A percentile compares a stretch with the other conserved stretches of the same genome.
Evolutionary conservation across 2,888 invertebrate species (phyloP).

Genomic region (Drosophila hamatofila): DNA sequence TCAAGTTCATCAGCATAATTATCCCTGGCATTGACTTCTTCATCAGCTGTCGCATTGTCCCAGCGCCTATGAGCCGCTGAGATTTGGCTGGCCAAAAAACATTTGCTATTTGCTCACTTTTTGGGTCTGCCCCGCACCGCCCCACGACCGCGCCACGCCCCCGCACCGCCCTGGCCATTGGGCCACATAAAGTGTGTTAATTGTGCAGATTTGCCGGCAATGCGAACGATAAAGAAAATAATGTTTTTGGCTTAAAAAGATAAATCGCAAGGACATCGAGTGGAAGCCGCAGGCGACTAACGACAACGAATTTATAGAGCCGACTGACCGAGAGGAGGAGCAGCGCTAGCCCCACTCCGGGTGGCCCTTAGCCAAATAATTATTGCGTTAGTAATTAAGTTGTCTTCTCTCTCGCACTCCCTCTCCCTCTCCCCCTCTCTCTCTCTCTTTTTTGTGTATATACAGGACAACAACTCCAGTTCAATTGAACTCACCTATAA

Average conservation of each 20-base stretch:
- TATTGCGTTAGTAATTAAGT: conserved; percentile 61
- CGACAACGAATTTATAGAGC: conserved; percentile 44
- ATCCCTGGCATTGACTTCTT: conserved; percentile 79
- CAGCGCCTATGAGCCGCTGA: conserved; percentile 38
- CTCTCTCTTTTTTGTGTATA: not conserved
- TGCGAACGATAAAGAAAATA: conserved; percentile 69
- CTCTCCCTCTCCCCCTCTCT: not conserved
- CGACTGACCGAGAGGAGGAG: not conserved
- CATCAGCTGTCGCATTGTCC: conserved; percentile 72
- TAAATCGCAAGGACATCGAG: conserved; percentile 68
- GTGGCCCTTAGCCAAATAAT: conserved; percentile 46
- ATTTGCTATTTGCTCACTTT: conserved; percentile 42
- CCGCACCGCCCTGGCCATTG: not conserved
- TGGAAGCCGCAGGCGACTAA: conserved; percentile 45
- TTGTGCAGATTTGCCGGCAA: conserved; percentile 72
- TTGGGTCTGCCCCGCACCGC: not conserved
- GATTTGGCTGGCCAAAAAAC: conserved; percentile 43
- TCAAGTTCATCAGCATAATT: conserved; percentile 80
- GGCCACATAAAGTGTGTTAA: conserved; percentile 77
- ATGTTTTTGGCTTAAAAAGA: conserved; percentile 77
- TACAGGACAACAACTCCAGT: too few species aligned
- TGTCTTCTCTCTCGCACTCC: conserved; percentile 16
- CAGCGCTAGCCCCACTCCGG: not conserved
- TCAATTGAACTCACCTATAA: not conserved
- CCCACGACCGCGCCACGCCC: not conserved